Percentiles rank a stretch among this genome's conserved stretches.
Evolutionary conservation across 2,113 vertebrate genomes (phyloP).

Genomic region (Pantherophis guttatus): DNA sequence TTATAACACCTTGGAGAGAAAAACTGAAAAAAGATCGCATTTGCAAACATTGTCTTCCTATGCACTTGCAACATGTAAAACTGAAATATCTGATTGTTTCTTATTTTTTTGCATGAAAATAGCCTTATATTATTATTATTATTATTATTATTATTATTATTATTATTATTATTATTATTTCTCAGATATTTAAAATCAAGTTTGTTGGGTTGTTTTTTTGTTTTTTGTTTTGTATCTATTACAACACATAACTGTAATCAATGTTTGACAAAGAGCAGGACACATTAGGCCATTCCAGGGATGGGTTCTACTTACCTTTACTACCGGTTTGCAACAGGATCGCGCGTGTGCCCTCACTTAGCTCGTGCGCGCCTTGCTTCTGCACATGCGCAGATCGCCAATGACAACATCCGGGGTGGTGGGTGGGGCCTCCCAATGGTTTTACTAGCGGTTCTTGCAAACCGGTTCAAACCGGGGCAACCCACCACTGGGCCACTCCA

Average conservation of each 20-base stretch:
- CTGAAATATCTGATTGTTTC: constrained; percentile 12
- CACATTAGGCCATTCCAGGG: not conserved
- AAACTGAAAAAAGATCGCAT: constrained; percentile 2
- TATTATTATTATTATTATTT: not conserved
- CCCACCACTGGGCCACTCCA: not conserved
- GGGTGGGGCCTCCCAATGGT: too few species aligned
- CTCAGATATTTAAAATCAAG: not conserved
- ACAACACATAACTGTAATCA: not conserved
- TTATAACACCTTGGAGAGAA: not conserved
- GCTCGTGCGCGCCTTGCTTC: too few species aligned
- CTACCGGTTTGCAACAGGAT: too few species aligned
- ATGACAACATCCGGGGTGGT: too few species aligned
- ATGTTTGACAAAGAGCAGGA: not conserved
- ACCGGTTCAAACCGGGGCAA: too few species aligned
- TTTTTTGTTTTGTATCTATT: not conserved
- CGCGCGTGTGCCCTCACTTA: too few species aligned
- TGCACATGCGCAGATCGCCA: too few species aligned
- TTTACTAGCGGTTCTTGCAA: too few species aligned
- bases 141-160: too few species aligned
- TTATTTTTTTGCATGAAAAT: constrained; percentile 7
- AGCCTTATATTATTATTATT: not conserved
- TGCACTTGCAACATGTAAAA: constrained; percentile 3
- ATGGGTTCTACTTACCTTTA: too few species aligned
- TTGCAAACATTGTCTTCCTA: constrained; percentile 20
- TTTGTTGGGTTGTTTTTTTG: not conserved